phyloP scores from a whole-genome alignment of 2,888 invertebrate genomes.

The Nephrotoma flavescens region DNA sequence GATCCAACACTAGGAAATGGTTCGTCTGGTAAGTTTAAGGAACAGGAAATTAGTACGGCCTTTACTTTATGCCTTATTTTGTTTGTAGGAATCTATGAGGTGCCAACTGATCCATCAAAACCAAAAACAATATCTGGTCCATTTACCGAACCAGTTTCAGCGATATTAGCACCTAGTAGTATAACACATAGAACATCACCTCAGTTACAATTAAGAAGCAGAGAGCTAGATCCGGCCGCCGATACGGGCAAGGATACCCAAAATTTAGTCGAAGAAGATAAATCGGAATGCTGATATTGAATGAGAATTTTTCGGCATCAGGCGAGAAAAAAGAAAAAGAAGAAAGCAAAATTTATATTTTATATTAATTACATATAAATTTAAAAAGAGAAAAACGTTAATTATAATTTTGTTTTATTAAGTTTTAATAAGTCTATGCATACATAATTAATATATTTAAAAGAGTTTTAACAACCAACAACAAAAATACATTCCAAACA shows the following conservation, averaged over 20 bases:
- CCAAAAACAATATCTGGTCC: conserved; percentile 40
- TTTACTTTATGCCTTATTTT: background rate
- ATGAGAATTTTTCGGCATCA: conserved; percentile 12
- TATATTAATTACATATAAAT: background rate
- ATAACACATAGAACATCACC: conserved; percentile 66
- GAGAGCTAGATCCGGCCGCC: conserved; percentile 65
- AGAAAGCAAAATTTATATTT: background rate
- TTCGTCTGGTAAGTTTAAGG: conserved; percentile 30
- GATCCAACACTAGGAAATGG: conserved; percentile 44
- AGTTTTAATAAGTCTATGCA: background rate
- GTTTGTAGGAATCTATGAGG: conserved; percentile 60
- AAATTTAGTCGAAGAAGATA: conserved; percentile 79
- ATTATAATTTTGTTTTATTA: background rate
- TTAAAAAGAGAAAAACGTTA: background rate
- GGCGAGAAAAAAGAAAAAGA: background rate
- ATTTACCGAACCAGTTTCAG: conserved; percentile 47
- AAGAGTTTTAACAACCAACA: background rate
- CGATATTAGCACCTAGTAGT: conserved; percentile 66
- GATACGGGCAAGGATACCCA: conserved; percentile 88
- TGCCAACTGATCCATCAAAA: conserved; percentile 53
- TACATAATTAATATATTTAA: background rate
- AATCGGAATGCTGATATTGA: conserved; percentile 39
- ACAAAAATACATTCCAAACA: background rate
- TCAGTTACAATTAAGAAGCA: conserved; percentile 55
- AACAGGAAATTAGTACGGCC: too few species aligned